A percentile compares a stretch with the other conserved stretches of the same genome.
These are phyloP conservation scores for Pyrocephalus nanus DNA, from an alignment of 2,797 vertebrate genomes.

Conservation along the genomic window DNA sequence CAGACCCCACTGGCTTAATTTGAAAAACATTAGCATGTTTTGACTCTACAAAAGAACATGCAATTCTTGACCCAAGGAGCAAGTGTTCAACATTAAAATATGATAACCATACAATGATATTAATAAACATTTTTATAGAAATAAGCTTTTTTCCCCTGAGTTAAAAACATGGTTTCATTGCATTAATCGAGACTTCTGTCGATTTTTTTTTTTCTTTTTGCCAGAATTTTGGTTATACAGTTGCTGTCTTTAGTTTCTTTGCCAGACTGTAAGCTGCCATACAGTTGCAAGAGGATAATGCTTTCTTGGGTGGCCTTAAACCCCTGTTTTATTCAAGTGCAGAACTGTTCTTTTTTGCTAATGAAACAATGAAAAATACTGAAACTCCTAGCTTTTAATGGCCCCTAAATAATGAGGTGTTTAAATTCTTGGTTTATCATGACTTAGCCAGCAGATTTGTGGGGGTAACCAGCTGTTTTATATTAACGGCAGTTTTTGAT, in stretches of 20 bases:
- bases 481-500: not conserved
- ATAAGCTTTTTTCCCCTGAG: not conserved
- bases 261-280: not conserved
- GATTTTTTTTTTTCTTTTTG: not conserved
- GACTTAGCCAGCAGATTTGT: not conserved
- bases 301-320: not conserved
- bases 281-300: not conserved
- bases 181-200: not conserved
- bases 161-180: not conserved
- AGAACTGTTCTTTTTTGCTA: not conserved
- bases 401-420: not conserved
- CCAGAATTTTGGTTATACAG: not conserved
- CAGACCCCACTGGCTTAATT: not conserved
- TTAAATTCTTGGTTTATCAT: not conserved
- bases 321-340: not conserved
- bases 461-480: not conserved
- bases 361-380: not conserved
- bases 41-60: conserved; percentile 15
- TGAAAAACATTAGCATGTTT: not conserved
- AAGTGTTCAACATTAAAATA: not conserved
- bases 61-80: not conserved
- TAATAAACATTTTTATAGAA: not conserved
- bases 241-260: not conserved
- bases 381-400: not conserved
- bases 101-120: not conserved